phyloP scores from a whole-genome alignment of 2,888 invertebrate species.

The Eupithecia vulgata region DNA sequence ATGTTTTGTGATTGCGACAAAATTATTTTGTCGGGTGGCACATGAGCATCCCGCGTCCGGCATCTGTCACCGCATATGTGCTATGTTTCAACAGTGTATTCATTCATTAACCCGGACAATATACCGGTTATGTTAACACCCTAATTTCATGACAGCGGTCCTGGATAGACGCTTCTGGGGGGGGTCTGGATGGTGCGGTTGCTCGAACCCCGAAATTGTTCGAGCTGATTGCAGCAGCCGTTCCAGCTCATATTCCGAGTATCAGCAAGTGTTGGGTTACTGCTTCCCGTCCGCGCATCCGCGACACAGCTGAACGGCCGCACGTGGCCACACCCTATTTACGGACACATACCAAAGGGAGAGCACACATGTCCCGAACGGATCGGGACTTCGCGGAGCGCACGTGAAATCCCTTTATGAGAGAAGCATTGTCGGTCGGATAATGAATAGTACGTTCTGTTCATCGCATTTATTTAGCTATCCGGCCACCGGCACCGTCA shows the following conservation, averaged over 20 bases:
- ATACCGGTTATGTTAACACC: conserved; percentile 63
- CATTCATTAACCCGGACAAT: conserved; percentile 79
- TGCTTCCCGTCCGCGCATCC: conserved; percentile 81
- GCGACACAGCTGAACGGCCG: conserved; percentile 81
- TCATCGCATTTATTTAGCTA: conserved; percentile 83
- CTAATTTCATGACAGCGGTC: conserved; percentile 49
- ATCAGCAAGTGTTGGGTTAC: conserved; percentile 79
- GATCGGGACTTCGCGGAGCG: conserved; percentile 81
- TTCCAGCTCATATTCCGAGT: conserved; percentile 65
- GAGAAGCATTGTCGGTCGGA: conserved; percentile 78
- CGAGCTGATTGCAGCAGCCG: conserved; percentile 47
- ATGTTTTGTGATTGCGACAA: conserved; percentile 73
- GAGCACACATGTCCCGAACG: conserved; percentile 83
- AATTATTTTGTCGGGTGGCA: conserved; percentile 69
- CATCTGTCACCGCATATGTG: conserved; percentile 82
- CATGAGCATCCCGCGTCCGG: conserved; percentile 75
- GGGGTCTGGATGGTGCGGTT: background rate
- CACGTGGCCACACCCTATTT: conserved; percentile 84
- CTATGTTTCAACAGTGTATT: conserved; percentile 76
- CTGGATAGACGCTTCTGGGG: conserved; percentile 20
- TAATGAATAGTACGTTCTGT: conserved; percentile 80
- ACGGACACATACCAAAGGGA: conserved; percentile 81
- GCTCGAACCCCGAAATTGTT: conserved; percentile 1
- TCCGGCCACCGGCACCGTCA: conserved; percentile 80
- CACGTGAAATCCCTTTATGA: conserved; percentile 84